phyloP scores from a whole-genome alignment of 1,140 invertebrate species.

The Drosophila nebulosa region DNA sequence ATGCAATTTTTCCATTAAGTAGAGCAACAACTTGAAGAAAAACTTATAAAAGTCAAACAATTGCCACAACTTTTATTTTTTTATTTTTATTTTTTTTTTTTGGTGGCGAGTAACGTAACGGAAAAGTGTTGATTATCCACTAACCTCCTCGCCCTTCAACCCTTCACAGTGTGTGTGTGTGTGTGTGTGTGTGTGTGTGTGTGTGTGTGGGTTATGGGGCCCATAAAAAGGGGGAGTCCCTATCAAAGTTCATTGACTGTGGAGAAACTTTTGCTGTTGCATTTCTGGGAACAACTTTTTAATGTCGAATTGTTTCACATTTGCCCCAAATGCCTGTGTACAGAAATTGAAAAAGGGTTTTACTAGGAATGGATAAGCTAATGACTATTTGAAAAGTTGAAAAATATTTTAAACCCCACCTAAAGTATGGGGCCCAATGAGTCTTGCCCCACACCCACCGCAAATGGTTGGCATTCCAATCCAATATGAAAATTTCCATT shows the following conservation, averaged over 20 bases:
- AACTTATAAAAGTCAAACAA: constrained; percentile 7
- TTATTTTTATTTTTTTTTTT: background rate
- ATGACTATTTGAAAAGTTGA: background rate
- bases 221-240: background rate
- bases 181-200: too few species aligned
- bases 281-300: background rate
- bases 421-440: background rate
- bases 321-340: constrained; percentile 47
- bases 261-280: background rate
- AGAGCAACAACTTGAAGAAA: constrained; percentile 16
- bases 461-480: background rate
- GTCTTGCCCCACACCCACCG: background rate
- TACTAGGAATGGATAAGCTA: background rate
- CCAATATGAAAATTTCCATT: background rate
- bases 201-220: too few species aligned
- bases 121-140: constrained; percentile 64
- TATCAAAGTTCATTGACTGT: constrained; percentile 61
- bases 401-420: background rate
- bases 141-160: background rate
- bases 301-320: constrained; percentile 33
- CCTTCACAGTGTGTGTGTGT: background rate
- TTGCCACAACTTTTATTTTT: background rate
- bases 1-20: constrained; percentile 72
- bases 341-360: constrained; percentile 24
- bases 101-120: background rate